Base-by-base conservation (phyloP, 2,888 invertebrate genomes). In the Monoplex corrugatus region DNA sequence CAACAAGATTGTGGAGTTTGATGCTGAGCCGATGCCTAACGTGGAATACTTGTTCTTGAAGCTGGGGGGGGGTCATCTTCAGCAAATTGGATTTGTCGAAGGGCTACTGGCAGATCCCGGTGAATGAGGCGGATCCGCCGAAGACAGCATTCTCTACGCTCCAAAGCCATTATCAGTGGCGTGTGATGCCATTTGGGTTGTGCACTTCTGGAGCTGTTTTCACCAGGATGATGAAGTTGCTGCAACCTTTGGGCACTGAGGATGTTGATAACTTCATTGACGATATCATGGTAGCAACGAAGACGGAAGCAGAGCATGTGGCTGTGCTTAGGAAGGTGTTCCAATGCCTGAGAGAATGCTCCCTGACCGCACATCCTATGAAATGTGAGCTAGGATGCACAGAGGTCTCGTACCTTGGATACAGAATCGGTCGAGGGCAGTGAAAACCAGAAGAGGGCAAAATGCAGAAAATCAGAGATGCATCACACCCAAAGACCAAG, bases 1-100 rank as follows among this genome's bases (percentile, higher is more conserved):
- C 2, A 93, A 93, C 57, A 86, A 80, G 28, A 32, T 89, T 1
- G 91, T 92, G 8, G 83, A 88, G 0, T 93, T 92, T 91, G 92
- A 92, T 84, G 85, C 91, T 28, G 93, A 93, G 57, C 87, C 87
- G 23, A 87, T 87, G 87, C 87, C 87, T 5, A 50, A 78, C 23
- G 38, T 80, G 38, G 80, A 50, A 1, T 35, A 1, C 35, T 40
- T 87, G 3, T 87, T 80, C 10, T 38, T 50, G 10, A 35, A 35
- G 50, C 0, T 87, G 16, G 38, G 50, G 19, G 2, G 50, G 1
- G 50, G 0, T 0, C 45, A 50, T 35, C 57, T 28, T 87, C 40
- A 50, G 50, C 57, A 87, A 87, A 50, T 19, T 87, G 0, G 87
- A 87, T 28, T 40, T 87, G n/a, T 50, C 50, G 0, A 87, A 87